Conservation (phyloP, 2,797 vertebrate species). For the Aldrovandia affinis region DNA sequence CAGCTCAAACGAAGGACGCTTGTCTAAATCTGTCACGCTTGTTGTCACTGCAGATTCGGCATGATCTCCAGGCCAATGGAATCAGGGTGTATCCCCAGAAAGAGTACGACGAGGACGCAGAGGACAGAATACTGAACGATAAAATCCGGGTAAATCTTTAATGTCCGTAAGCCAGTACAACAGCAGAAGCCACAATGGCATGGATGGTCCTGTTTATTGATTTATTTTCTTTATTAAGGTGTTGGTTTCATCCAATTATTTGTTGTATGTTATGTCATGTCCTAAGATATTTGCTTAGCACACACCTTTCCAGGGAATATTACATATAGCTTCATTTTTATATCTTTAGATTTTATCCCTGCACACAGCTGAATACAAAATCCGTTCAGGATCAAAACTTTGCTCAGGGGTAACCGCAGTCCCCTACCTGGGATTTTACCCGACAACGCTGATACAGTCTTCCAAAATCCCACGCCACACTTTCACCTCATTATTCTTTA, state of each 20-base stretch:
- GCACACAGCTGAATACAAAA: background rate
- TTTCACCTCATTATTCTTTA: background rate
- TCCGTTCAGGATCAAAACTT: too few relatives aligned
- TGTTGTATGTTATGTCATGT: background rate
- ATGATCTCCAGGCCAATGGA: slow-evolving; percentile 80
- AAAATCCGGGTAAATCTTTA: slow-evolving; percentile 82
- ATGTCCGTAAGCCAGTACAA: background rate
- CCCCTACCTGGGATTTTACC: background rate
- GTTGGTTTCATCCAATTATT: background rate
- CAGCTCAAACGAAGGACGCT: background rate
- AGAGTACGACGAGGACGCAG: slow-evolving; percentile 85
- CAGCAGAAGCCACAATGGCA: background rate
- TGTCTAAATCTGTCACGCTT: too few relatives aligned
- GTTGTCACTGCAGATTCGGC: slow-evolving; percentile 79
- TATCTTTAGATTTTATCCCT: slow-evolving; percentile 1
- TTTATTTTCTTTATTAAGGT: background rate
- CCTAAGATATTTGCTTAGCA: background rate
- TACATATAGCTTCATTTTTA: background rate
- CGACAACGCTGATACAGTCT: background rate
- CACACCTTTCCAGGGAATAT: background rate
- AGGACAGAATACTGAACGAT: slow-evolving; percentile 82
- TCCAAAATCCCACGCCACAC: background rate
- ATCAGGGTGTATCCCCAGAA: slow-evolving; percentile 90
- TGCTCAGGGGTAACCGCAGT: too few relatives aligned
- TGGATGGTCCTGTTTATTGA: background rate